Percentiles rank a stretch among this genome's conserved stretches.
Evolutionary conservation across 2,113 vertebrate genomes (phyloP).

Genomic region (Pygoscelis antarcticus): DNA sequence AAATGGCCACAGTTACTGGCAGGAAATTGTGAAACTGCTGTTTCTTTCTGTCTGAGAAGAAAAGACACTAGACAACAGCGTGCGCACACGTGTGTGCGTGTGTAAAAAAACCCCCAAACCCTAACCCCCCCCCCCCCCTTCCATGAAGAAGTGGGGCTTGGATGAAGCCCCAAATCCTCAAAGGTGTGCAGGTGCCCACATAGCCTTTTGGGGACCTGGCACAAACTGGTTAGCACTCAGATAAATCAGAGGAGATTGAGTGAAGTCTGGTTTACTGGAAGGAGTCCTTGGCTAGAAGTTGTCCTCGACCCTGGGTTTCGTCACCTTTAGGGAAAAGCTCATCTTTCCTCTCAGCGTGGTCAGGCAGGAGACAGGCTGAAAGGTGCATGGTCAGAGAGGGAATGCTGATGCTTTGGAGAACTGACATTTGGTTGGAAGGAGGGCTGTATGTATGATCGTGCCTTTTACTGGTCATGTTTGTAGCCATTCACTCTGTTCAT

Average conservation of each 20-base stretch:
- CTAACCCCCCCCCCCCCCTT: fast-evolving
- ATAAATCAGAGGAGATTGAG: background rate
- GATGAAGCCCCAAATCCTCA: background rate
- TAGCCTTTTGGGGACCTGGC: background rate
- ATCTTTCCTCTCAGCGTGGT: background rate
- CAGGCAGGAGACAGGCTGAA: background rate
- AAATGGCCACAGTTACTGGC: background rate
- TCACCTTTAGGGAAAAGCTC: background rate
- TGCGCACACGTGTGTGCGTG: fast-evolving
- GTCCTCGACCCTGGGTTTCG: background rate
- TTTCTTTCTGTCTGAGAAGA: background rate
- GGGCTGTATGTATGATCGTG: background rate
- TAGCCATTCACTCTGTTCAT: background rate
- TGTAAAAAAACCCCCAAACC: background rate
- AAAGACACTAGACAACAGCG: background rate
- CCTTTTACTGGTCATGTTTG: background rate
- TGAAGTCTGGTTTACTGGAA: background rate
- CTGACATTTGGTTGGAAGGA: background rate
- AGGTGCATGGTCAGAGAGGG: background rate
- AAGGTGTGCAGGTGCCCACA: background rate
- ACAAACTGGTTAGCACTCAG: background rate
- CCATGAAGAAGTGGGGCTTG: background rate
- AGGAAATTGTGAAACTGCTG: background rate
- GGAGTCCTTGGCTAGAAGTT: background rate
- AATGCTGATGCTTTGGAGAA: background rate